Evolutionary conservation across 2,797 vertebrate species (phyloP).

Genomic region (Anguilla marmorata): DNA sequence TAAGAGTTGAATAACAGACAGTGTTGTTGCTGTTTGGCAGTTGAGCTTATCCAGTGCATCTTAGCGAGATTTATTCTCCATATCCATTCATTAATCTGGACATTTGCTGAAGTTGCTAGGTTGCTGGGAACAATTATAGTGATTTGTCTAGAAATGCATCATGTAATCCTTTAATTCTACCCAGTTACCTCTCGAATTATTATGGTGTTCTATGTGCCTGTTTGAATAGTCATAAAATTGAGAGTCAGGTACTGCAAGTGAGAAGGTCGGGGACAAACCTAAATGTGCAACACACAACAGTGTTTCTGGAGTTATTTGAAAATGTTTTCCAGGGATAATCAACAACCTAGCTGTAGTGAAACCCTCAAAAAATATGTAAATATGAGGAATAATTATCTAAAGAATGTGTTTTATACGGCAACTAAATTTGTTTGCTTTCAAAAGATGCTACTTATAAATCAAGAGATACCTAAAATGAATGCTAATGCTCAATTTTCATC

Average conservation of each 20-base stretch:
- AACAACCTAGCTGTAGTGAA: neutral
- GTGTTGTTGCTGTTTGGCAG: neutral
- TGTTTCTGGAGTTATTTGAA: neutral
- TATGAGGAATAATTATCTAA: neutral
- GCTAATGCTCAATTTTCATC: neutral
- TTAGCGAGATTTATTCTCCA: neutral
- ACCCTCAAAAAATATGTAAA: neutral
- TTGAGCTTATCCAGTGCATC: neutral
- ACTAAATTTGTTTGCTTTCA: neutral
- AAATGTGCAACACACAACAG: neutral
- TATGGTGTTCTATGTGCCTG: neutral
- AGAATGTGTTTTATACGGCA: neutral
- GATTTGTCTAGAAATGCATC: neutral
- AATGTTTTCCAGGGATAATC: neutral
- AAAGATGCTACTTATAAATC: neutral
- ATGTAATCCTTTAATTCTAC: neutral
- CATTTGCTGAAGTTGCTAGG: neutral
- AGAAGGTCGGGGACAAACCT: neutral
- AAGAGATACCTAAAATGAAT: neutral
- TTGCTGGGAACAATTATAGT: neutral
- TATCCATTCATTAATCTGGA: neutral
- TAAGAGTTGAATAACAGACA: neutral
- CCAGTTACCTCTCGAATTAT: neutral
- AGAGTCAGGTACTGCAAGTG: too few relatives aligned
- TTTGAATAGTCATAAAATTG: neutral